phyloP scores from a whole-genome alignment of 2,113 vertebrate genomes.

The Lota lota region DNA sequence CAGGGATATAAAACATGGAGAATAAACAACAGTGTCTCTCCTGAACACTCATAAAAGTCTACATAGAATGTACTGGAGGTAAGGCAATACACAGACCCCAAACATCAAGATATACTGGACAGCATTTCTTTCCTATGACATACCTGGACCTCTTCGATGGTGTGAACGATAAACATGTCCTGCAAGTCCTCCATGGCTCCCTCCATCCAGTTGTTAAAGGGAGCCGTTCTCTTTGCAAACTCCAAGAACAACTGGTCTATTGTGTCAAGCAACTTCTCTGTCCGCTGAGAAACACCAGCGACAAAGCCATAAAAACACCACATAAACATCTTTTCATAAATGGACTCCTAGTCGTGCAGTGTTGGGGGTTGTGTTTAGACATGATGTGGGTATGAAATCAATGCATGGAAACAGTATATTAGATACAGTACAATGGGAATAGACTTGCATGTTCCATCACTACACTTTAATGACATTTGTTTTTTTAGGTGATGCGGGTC shows the following conservation, averaged over 20 bases:
- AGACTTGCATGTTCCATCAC: background rate
- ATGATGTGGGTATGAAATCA: background rate
- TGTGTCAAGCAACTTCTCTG: slow-evolving; percentile 79
- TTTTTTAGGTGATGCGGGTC: too few species aligned
- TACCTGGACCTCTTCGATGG: slow-evolving; percentile 94
- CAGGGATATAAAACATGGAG: too few species aligned
- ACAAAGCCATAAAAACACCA: background rate
- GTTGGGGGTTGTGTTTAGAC: background rate
- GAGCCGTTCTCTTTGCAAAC: slow-evolving; percentile 78
- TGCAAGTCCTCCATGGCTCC: slow-evolving; percentile 79
- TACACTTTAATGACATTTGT: background rate
- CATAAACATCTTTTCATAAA: background rate
- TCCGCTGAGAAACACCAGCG: slow-evolving; percentile 58
- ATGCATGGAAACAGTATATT: background rate
- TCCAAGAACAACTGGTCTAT: slow-evolving; percentile 81
- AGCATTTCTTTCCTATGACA: too few species aligned
- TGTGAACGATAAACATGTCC: slow-evolving; percentile 89
- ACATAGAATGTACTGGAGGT: too few species aligned
- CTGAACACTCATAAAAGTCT: too few species aligned
- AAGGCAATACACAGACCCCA: too few species aligned
- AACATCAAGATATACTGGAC: too few species aligned
- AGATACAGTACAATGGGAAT: background rate
- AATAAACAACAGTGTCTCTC: too few species aligned
- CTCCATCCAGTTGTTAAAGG: slow-evolving; percentile 84
- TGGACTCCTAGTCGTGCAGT: background rate